Evolutionary conservation across 2,888 invertebrate species (phyloP), one percentile per base, ranked within the genome.

Genomic region (Leptopilina drosophilae): DNA sequence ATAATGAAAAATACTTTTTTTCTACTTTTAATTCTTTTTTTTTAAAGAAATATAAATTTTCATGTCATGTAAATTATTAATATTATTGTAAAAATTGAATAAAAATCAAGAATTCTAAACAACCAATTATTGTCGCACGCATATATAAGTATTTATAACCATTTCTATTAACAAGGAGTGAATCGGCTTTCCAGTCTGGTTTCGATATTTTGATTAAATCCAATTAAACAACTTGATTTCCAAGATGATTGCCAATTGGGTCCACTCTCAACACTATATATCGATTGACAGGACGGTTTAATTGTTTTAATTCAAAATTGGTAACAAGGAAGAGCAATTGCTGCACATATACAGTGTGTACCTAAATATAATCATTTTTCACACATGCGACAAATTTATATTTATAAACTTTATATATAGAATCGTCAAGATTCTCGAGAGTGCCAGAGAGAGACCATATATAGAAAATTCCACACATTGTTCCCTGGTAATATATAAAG

Each of bases 201-300:
- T 46, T 46, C 8, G 46, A 46, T 33, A 33, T 33, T 59, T 59
- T 59, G n/a, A 59, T n/a, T 7, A 59, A 59, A 59, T 59, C 59
- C 59, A 59, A 59, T 59, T 59, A 59, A 59, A 59, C 59, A 59
- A 59, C n/a, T 59, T 15, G 59, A 15, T 59, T 59, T n/a, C n/a
- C n/a, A n/a, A 8, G 56, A 59, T n/a, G 59, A 59, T 59, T 7
- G n/a, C 15, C 7, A 59, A 59, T 8, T 59, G n/a, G n/a, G 59
- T 59, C 59, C 7, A 59, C 7, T 15, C 46, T 46, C 15, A 15
- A 33, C 33, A 33, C 33, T 33, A 59, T 59, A n/a, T 59, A 59
- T 59, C 59, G 59, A 15, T 59, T 15, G 59, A 59, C 15, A n/a
- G n/a, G n/a, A n/a, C 15, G 59, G 8, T 59, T 59, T 59, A 59